These are phyloP conservation scores for Gephyroberyx darwinii DNA, from an alignment of 2,797 vertebrate species.

Conservation along the genomic window DNA sequence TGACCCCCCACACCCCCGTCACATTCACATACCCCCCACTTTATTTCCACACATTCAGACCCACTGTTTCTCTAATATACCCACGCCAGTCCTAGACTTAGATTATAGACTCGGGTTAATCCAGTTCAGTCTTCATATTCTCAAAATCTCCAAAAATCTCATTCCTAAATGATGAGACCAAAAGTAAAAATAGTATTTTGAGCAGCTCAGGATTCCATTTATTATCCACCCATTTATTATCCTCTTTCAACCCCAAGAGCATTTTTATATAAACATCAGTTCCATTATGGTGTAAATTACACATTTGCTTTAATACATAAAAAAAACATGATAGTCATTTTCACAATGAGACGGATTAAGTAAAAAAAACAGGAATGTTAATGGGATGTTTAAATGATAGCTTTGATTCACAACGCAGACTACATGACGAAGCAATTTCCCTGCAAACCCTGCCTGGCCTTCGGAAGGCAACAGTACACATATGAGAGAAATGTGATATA, in stretches of 20 bases:
- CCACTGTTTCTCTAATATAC: slow-evolving; percentile 16
- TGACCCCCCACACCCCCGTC: background rate
- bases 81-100: slow-evolving; percentile 17
- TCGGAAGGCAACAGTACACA: background rate
- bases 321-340: slow-evolving; percentile 29
- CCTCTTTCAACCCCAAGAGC: background rate
- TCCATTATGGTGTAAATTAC: slow-evolving; percentile 21
- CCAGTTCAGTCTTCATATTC: slow-evolving; percentile 30
- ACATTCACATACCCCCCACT: slow-evolving; percentile 11
- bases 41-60: slow-evolving; percentile 30
- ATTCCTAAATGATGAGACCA: slow-evolving; percentile 14
- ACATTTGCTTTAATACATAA: slow-evolving; percentile 39
- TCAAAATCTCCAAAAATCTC: slow-evolving; percentile 5
- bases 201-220: slow-evolving; percentile 8
- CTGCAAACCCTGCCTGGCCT: slow-evolving; percentile 9
- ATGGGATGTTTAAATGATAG: slow-evolving; percentile 9
- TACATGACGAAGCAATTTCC: slow-evolving; percentile 3
- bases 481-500: background rate
- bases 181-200: slow-evolving; percentile 8
- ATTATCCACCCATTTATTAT: background rate
- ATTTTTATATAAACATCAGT: slow-evolving; percentile 23
- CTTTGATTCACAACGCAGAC: slow-evolving; percentile 18
- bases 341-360: slow-evolving; percentile 1
- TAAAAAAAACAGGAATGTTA: background rate
- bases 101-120: slow-evolving; percentile 39